Evolutionary conservation across 2,888 invertebrate species (phyloP), one percentile per base, ranked within the genome.

Genomic region (Pardosa pseudoannulata): DNA sequence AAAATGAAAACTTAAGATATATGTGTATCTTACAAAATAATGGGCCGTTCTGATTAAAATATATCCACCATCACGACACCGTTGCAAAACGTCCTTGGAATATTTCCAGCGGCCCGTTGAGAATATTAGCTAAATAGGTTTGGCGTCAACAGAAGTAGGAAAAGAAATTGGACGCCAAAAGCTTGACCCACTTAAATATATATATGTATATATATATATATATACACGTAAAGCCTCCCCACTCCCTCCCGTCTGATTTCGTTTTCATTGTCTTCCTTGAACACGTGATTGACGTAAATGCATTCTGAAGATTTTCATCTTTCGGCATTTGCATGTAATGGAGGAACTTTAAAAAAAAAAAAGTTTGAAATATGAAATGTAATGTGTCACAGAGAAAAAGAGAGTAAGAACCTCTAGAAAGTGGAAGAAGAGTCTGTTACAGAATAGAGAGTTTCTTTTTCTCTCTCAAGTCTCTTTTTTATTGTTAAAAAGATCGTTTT

Each of bases 111-210:
- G n/a, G 73, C 72, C 80, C 73, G 67, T 13, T 28, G 32, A 29
- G 56, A 23, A 28, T 73, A 80, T 80, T 80, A 80, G 73, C 73
- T 73, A 73, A 80, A 80, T 80, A 73, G 80, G 65, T 50, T 67
- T 46, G 73, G 73, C 73, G 78, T 79, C 67, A 19, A 27, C 50
- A 50, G 13, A 80, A 67, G 50, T 64, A 56, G 67, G 50, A 56
- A 80, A 32, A 64, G 32, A 67, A 56, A 80, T 80, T 73, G 65
- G 80, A 73, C 80, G 80, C 80, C 80, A 65, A 80, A 56, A 3
- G 23, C 56, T 23, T 23, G 56, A 56, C 56, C 56, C 56, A 56
- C 56, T 56, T 56, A 56, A 23, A 56, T 23, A 46, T 46, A 16
- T 46, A 16, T 16, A 6, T 46, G 11, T 16, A 46, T 46, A 46